These are phyloP conservation scores for Paragorgia papillata DNA, from an alignment of 92 coral and sea anemone genomes.

Conservation along the genomic window DNA sequence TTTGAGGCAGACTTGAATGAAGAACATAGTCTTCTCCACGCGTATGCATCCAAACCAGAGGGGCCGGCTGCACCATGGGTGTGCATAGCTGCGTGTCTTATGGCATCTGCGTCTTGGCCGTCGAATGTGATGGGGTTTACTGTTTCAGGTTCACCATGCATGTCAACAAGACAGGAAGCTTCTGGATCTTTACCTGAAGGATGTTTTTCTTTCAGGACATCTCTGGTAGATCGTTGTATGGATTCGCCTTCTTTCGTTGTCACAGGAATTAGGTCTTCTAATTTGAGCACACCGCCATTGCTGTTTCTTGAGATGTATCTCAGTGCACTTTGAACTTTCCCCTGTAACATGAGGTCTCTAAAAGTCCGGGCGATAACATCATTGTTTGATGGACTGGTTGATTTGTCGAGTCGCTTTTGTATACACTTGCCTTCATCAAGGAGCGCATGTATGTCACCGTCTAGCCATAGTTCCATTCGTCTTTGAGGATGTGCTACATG, in stretches of 20 bases:
- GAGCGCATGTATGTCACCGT: neutral
- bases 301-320: too few species aligned
- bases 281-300: too few species aligned
- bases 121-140: neutral
- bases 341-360: too few species aligned
- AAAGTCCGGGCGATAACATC: too few species aligned
- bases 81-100: neutral
- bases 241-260: neutral
- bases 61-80: constrained; percentile 17
- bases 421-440: constrained; percentile 3
- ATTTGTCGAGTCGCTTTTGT: neutral
- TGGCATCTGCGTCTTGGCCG: neutral
- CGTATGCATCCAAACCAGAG: constrained; percentile 6
- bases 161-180: neutral
- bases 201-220: neutral
- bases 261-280: neutral
- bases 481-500: neutral
- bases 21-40: constrained; percentile 5
- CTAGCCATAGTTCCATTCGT: neutral
- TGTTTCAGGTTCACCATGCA: neutral
- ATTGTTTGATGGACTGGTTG: neutral
- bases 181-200: neutral
- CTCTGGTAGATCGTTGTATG: neutral
- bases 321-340: too few species aligned
- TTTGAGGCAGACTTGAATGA: neutral